A percentile compares a stretch with the other conserved stretches of the same genome.
phyloP scores from a whole-genome alignment of 35 echinoderm and acorn worm genomes.

The Apostichopus californicus region DNA sequence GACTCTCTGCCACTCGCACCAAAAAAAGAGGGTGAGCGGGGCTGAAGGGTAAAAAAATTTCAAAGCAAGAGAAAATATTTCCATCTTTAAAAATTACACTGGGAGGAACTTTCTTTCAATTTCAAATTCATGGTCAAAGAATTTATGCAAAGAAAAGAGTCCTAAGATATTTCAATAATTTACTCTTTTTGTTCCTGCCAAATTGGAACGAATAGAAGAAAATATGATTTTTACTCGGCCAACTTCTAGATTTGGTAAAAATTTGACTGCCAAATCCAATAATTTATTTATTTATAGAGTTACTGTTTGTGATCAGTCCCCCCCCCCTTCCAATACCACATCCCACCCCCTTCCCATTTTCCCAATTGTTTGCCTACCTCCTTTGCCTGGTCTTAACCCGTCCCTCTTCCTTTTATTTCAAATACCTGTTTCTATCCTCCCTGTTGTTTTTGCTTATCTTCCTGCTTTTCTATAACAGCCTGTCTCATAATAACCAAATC shows the following conservation, averaged over 20 bases:
- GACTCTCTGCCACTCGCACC: no score
- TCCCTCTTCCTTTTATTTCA: background rate
- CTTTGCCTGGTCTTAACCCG: background rate
- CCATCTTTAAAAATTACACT: no score
- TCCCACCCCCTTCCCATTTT: background rate
- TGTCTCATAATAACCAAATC: background rate
- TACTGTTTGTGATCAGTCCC: background rate
- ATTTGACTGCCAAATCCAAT: no score
- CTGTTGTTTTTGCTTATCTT: slow-evolving; percentile 5
- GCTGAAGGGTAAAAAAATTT: no score
- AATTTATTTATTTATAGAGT: background rate
- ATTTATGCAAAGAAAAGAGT: no score
- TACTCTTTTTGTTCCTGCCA: no score
- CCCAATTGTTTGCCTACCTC: background rate
- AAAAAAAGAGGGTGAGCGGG: no score
- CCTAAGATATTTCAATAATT: no score
- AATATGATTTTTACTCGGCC: background rate
- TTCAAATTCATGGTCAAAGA: no score
- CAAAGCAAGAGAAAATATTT: no score
- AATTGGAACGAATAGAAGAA: background rate
- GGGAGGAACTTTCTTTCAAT: no score
- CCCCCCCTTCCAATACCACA: background rate
- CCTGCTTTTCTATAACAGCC: background rate
- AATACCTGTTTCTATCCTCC: background rate
- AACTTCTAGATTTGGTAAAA: no score